phyloP scores from a whole-genome alignment of 2,113 vertebrate species.

The Cebus imitator region DNA sequence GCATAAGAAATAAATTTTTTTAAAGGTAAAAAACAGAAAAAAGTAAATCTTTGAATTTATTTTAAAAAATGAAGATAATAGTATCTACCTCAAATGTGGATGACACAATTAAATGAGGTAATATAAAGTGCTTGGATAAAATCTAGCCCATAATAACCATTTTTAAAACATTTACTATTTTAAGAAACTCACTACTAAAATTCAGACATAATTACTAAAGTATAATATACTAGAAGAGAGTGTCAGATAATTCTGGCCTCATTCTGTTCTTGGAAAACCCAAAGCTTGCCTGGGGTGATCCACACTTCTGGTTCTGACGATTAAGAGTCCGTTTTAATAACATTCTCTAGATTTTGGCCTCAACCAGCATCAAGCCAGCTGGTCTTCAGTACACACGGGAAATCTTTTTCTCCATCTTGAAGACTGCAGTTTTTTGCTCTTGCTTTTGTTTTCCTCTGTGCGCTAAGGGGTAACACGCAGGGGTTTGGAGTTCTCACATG shows the following conservation, averaged over 20 bases:
- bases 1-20: no score
- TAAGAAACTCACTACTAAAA: background rate
- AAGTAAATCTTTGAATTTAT: no score
- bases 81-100: background rate
- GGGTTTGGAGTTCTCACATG: background rate
- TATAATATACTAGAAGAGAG: background rate
- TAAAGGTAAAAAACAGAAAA: no score
- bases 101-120: background rate
- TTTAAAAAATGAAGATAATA: background rate
- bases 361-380: background rate
- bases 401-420: background rate
- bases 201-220: background rate
- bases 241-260: background rate
- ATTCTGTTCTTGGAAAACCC: background rate
- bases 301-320: background rate
- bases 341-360: background rate
- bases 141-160: background rate
- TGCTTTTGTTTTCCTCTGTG: background rate
- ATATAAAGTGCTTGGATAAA: background rate
- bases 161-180: background rate
- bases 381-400: background rate
- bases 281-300: background rate
- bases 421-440: background rate
- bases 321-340: background rate
- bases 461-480: no score